Evolutionary conservation across 1,140 invertebrate genomes (phyloP).

Genomic region (Paracyclopina nana): DNA sequence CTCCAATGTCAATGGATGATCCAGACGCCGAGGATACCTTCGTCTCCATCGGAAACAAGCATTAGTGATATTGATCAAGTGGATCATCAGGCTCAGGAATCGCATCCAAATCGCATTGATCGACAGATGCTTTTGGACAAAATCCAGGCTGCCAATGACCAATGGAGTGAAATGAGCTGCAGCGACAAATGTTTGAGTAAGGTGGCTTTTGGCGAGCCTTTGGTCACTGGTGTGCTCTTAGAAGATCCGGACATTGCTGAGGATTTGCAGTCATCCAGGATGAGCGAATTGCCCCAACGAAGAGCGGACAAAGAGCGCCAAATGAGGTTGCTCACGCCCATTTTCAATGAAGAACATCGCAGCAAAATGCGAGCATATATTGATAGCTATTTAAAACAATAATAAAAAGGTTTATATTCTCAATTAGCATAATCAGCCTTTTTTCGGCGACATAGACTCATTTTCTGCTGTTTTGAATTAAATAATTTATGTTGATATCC

Average conservation of each 20-base stretch:
- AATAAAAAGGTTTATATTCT: background rate
- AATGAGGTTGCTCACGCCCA: background rate
- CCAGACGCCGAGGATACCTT: background rate
- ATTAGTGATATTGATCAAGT: too few species aligned
- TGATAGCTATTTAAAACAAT: constrained; percentile 2
- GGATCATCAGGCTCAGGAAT: too few species aligned
- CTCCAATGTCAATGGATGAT: background rate
- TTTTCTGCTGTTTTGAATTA: background rate
- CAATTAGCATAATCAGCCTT: background rate
- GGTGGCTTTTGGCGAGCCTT: too few species aligned
- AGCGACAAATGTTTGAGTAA: background rate
- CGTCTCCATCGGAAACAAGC: background rate
- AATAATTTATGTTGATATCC: background rate
- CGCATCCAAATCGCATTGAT: background rate
- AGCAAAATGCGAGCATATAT: background rate
- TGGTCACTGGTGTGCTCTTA: too few species aligned
- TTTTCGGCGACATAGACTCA: background rate
- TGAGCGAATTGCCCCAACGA: background rate
- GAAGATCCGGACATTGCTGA: background rate
- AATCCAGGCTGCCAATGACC: background rate
- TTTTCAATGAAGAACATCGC: background rate
- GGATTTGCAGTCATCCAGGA: background rate
- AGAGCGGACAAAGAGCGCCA: background rate
- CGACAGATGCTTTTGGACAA: background rate
- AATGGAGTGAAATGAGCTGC: background rate